A percentile compares a stretch with the other conserved stretches of the same genome.
These are phyloP conservation scores for Camponotus floridanus DNA, from an alignment of 1,140 invertebrate species.

Conservation along the genomic window DNA sequence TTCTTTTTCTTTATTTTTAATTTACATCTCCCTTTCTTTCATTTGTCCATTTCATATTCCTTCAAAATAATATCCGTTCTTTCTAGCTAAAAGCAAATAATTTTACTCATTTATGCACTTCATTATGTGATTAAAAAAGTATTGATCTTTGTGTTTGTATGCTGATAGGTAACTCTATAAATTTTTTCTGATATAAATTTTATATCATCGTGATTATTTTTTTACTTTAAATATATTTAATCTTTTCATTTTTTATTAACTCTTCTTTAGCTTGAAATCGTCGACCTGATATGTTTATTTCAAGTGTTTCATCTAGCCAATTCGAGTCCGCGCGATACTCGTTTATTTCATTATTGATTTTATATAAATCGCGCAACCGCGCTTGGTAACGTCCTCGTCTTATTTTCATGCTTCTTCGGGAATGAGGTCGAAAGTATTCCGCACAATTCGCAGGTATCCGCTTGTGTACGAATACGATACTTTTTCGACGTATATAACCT, in stretches of 20 bases:
- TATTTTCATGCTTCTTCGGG: conserved; percentile 28
- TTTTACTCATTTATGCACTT: neutral
- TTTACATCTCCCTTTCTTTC: neutral
- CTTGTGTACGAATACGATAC: conserved; percentile 34
- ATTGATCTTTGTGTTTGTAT: neutral
- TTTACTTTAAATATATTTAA: neutral
- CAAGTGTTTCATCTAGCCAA: conserved; percentile 4
- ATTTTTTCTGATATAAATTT: conserved; percentile 13
- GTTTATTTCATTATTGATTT: conserved; percentile 51
- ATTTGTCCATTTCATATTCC: neutral
- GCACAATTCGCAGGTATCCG: conserved; percentile 50
- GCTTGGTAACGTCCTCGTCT: conserved; percentile 12
- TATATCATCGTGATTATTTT: neutral
- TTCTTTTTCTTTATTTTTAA: neutral
- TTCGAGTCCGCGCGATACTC: conserved; percentile 20
- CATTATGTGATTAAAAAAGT: conserved; percentile 1
- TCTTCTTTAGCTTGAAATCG: conserved; percentile 19
- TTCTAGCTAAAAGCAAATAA: neutral
- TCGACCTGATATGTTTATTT: conserved; percentile 23
- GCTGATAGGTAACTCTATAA: neutral
- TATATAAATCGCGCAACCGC: conserved; percentile 39
- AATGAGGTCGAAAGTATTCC: conserved; percentile 46
- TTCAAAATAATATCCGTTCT: conserved; percentile 1
- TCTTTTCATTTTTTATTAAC: neutral
- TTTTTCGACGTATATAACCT: conserved; percentile 14